Percentiles rank a stretch among this genome's conserved stretches.
phyloP scores from a whole-genome alignment of 2,888 invertebrate genomes.

The Ligdia adustata region DNA sequence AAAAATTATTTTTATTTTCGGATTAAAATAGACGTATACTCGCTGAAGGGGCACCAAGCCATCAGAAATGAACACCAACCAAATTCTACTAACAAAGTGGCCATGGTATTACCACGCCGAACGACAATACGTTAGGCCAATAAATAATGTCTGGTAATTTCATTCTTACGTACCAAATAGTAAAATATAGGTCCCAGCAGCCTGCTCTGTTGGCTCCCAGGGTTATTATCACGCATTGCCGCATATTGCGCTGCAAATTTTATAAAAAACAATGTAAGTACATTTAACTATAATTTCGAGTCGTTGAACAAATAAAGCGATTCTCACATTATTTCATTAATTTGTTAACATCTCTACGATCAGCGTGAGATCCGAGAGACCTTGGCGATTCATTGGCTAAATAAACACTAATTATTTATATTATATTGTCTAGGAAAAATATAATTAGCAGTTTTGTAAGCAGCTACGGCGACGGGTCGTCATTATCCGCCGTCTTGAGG shows the following conservation, averaged over 20 bases:
- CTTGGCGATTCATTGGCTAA: slow-evolving; percentile 36
- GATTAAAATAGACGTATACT: too few relatives aligned
- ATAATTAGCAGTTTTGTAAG: slow-evolving; percentile 33
- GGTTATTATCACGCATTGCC: slow-evolving; percentile 11
- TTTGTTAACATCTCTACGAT: slow-evolving; percentile 28
- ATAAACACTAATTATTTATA: slow-evolving; percentile 32
- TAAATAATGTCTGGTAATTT: too few relatives aligned
- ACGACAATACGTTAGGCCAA: too few relatives aligned
- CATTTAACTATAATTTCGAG: slow-evolving; percentile 30
- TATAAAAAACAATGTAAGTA: slow-evolving; percentile 21
- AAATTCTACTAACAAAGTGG: too few relatives aligned
- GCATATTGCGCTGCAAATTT: slow-evolving; percentile 18
- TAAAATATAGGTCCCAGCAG: too few relatives aligned
- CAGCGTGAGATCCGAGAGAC: slow-evolving; percentile 31
- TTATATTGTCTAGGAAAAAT: slow-evolving; percentile 32
- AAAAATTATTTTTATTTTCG: too few relatives aligned
- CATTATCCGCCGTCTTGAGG: slow-evolving; percentile 37
- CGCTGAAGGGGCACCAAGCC: too few relatives aligned
- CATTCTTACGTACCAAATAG: too few relatives aligned
- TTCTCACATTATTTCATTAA: slow-evolving; percentile 38
- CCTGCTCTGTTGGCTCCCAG: too few relatives aligned
- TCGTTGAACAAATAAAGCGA: slow-evolving; percentile 36
- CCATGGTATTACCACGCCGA: too few relatives aligned
- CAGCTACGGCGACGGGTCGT: slow-evolving; percentile 22
- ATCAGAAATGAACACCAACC: too few relatives aligned